Percentiles rank a stretch among this genome's conserved stretches.
phyloP scores from a whole-genome alignment of 2,113 vertebrate genomes.

The Amblyopsis rosae region DNA sequence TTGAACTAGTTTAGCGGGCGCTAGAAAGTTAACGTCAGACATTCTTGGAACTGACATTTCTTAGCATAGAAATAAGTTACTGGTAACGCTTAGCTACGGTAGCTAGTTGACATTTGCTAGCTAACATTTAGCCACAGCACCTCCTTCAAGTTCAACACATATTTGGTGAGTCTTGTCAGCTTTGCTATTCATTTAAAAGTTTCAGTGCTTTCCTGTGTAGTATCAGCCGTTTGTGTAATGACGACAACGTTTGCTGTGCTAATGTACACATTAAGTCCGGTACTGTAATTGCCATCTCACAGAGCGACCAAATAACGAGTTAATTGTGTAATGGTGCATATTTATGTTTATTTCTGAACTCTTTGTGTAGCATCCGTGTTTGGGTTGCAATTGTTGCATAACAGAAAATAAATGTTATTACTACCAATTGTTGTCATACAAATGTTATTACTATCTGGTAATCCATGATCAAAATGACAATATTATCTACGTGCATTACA shows the following conservation, averaged over 20 bases:
- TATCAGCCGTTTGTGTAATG: neutral
- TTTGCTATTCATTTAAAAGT: neutral
- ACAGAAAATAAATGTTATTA: neutral
- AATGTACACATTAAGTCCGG: neutral
- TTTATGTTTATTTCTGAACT: neutral
- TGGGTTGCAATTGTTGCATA: neutral
- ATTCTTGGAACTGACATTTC: constrained; percentile 26
- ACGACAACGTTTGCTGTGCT: constrained; percentile 1
- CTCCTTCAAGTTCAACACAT: constrained; percentile 39
- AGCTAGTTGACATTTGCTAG: constrained; percentile 53
- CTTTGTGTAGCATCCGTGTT: neutral
- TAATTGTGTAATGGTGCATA: constrained; percentile 1
- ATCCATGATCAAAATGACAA: neutral
- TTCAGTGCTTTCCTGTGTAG: constrained; percentile 9
- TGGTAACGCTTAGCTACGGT: constrained; percentile 29
- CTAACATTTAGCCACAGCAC: constrained; percentile 55
- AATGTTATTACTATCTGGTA: neutral
- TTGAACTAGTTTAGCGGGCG: neutral
- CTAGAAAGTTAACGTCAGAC: constrained; percentile 9
- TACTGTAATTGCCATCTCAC: constrained; percentile 47
- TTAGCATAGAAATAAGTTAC: constrained; percentile 40
- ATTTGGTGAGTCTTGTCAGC: constrained; percentile 58
- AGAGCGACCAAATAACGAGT: constrained; percentile 46
- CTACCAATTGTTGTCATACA: too few relatives aligned
- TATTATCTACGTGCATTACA: constrained; percentile 3